These are phyloP conservation scores for Puffinus mauretanicus DNA, from an alignment of 2,113 vertebrate species.

Conservation along the genomic window DNA sequence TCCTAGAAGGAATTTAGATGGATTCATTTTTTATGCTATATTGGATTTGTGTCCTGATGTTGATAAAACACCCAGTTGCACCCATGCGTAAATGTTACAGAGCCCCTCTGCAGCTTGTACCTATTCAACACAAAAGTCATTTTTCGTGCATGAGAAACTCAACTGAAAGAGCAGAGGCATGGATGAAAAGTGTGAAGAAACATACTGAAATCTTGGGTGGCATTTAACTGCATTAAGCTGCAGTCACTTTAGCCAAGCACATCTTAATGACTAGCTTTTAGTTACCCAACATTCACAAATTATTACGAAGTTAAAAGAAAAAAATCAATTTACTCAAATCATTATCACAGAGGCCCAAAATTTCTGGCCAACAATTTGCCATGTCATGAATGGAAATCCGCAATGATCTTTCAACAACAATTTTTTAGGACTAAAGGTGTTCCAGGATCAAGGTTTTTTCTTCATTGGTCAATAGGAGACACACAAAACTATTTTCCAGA, in stretches of 20 bases:
- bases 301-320: not conserved
- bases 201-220: not conserved
- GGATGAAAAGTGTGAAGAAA: not conserved
- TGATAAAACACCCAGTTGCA: not conserved
- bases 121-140: not conserved
- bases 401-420: not conserved
- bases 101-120: not conserved
- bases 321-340: not conserved
- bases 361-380: not conserved
- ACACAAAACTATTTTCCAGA: not conserved
- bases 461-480: not conserved
- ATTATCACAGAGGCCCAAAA: not conserved
- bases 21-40: not conserved
- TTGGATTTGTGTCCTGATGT: not conserved
- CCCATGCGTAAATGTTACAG: not conserved
- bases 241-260: not conserved
- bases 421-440: not conserved
- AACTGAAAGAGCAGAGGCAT: not conserved
- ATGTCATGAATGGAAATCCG: not conserved
- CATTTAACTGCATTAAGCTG: not conserved
- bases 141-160: not conserved
- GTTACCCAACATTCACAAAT: not conserved
- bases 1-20: not conserved
- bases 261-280: not conserved
- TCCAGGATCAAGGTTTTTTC: not conserved